A percentile compares a stretch with the other conserved stretches of the same genome.
phyloP scores from a whole-genome alignment of 2,888 invertebrate genomes.

The Cerastis rubricosa region DNA sequence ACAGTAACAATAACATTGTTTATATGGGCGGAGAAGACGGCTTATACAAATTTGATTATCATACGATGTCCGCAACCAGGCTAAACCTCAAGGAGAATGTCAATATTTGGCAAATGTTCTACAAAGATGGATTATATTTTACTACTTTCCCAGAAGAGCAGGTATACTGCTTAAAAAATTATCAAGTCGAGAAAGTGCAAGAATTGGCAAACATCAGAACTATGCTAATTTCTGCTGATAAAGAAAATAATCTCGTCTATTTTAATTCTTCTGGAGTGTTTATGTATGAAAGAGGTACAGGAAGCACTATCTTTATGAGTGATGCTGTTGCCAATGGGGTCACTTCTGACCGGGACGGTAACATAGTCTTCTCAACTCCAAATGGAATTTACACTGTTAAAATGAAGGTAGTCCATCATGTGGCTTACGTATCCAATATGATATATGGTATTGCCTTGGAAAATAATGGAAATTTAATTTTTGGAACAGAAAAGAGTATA shows the following conservation, averaged over 20 bases:
- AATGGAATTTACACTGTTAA: conserved; percentile 64
- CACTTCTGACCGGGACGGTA: conserved; percentile 69
- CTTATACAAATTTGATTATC: conserved; percentile 77
- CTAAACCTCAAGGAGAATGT: conserved; percentile 62
- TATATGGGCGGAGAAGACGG: conserved; percentile 82
- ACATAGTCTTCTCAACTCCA: conserved; percentile 71
- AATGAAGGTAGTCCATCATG: conserved; percentile 41
- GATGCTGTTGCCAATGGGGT: conserved; percentile 66
- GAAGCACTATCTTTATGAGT: conserved; percentile 39
- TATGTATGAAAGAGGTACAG: conserved; percentile 55
- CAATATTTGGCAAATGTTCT: conserved; percentile 85
- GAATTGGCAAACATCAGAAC: conserved; percentile 66
- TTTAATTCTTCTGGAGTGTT: conserved; percentile 74
- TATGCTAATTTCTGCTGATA: conserved; percentile 70
- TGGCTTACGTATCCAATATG: conserved; percentile 49
- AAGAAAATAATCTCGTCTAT: conserved; percentile 66
- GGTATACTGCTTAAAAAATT: conserved; percentile 68
- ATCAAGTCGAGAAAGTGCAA: conserved; percentile 55
- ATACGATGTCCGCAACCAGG: conserved; percentile 70
- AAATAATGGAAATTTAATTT: conserved; percentile 69
- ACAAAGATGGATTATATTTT: conserved; percentile 78
- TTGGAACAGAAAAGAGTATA: conserved; percentile 67
- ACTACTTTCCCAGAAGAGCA: conserved; percentile 75
- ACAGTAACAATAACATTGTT: conserved; percentile 71
- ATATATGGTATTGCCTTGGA: conserved; percentile 70